phyloP scores from a whole-genome alignment of 2,797 vertebrate species.

The Parambassis ranga region DNA sequence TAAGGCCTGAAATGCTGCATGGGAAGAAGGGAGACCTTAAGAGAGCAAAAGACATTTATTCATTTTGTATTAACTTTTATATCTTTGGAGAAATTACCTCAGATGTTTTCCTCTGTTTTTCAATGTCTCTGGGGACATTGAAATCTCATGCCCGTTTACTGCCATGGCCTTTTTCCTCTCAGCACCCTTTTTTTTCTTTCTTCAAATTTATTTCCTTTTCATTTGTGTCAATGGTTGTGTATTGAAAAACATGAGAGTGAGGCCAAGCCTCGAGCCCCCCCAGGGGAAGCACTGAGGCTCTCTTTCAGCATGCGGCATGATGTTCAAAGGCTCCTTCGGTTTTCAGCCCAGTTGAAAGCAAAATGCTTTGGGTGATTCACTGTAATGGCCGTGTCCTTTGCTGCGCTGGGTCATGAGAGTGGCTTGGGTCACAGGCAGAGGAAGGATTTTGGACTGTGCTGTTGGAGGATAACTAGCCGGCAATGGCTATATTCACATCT shows the following conservation, averaged over 20 bases:
- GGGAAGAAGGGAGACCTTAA: slow-evolving; percentile 32
- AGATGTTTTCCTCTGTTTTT: slow-evolving; percentile 53
- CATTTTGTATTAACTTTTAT: slow-evolving; percentile 66
- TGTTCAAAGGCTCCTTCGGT: slow-evolving; percentile 64
- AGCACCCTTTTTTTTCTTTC: slow-evolving; percentile 21
- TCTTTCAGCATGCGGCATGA: slow-evolving; percentile 41
- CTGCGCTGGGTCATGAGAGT: slow-evolving; percentile 32
- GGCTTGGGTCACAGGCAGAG: slow-evolving; percentile 14
- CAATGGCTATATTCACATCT: slow-evolving; percentile 46
- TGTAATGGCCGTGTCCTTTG: slow-evolving; percentile 44
- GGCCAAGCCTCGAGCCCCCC: slow-evolving; percentile 39
- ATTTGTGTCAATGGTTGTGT: slow-evolving; percentile 59
- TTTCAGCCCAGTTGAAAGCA: slow-evolving; percentile 55
- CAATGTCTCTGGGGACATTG: slow-evolving; percentile 37
- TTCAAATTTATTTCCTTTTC: slow-evolving; percentile 59
- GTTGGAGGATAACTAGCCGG: slow-evolving; percentile 32
- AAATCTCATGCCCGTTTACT: slow-evolving; percentile 43
- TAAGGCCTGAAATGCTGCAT: slow-evolving; percentile 36
- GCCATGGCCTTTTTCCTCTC: slow-evolving; percentile 29
- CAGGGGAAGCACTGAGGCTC: slow-evolving; percentile 43
- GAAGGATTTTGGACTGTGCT: slow-evolving; percentile 15
- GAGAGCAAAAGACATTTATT: slow-evolving; percentile 55
- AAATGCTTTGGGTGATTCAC: slow-evolving; percentile 61
- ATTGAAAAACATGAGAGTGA: slow-evolving; percentile 70
- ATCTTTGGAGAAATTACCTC: slow-evolving; percentile 61